phyloP scores from a whole-genome alignment of 2,797 vertebrate species.

The Dicrostonyx torquatus region DNA sequence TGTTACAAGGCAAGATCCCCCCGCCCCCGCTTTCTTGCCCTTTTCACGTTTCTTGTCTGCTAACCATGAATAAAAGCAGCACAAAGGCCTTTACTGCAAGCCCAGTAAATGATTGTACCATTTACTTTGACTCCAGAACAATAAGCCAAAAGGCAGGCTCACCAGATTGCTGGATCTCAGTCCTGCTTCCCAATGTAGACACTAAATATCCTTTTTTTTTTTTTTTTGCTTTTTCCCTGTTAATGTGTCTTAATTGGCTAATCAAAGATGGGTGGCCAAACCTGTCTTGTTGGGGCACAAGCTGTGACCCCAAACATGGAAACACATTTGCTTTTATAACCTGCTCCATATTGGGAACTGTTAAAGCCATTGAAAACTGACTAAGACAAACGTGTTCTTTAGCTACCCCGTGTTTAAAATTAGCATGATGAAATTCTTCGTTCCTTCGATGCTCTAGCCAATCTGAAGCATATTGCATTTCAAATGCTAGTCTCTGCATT shows the following conservation, averaged over 20 bases:
- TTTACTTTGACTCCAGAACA: neutral
- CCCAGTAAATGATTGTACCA: neutral
- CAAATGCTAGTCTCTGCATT: constrained; percentile 15
- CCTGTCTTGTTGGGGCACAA: neutral
- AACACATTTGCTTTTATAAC: neutral
- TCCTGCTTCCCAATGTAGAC: neutral
- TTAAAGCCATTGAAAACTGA: neutral
- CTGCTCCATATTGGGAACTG: neutral
- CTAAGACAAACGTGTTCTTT: neutral
- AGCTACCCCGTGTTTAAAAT: constrained; percentile 58
- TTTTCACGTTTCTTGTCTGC: neutral
- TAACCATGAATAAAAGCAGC: neutral
- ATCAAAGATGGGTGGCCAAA: neutral
- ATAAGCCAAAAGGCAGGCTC: neutral
- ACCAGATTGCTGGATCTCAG: neutral
- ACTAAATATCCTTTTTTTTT: neutral
- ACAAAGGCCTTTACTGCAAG: neutral
- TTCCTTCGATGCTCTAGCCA: constrained; percentile 5
- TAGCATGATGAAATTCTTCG: constrained; percentile 43
- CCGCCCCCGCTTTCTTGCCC: neutral
- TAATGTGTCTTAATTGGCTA: neutral
- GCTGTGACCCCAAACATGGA: neutral
- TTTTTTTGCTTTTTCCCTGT: too few species aligned
- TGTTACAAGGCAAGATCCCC: neutral
- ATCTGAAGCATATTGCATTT: constrained; percentile 30